Evolutionary conservation across 2,888 invertebrate species (phyloP), one percentile per base, ranked within the genome.

Genomic region (Ectobius pallidus): DNA sequence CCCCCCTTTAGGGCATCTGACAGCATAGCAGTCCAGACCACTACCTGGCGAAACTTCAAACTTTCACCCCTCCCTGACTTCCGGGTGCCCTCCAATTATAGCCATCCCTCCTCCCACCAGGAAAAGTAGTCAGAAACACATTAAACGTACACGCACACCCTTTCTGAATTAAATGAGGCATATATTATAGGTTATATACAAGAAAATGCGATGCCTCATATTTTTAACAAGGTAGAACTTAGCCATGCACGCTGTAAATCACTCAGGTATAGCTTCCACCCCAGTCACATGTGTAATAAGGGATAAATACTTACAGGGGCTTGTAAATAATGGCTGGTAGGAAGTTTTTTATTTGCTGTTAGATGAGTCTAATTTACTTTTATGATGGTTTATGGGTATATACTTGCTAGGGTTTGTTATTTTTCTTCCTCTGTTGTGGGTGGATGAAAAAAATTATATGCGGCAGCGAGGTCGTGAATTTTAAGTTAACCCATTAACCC

Each of bases 331-430:
- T 30, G 58, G 58, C 30, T 32, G 32, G n/a, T 30, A n/a, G 58
- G 32, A n/a, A 58, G 58, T 30, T 58, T 55, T 30, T 58, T 58
- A 58, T 58, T 58, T 58, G 27, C 30, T 58, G 32, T 58, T 58
- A 58, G 58, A 58, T 6, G 58, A 7, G 30, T 58, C 32, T 58
- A 58, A 58, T 58, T 58, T 30, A 46, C 14, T 30, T 58, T 58
- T 58, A 58, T 58, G 27, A 58, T 58, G 30, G 27, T 58, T 58
- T 58, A 58, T 32, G 58, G 58, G 58, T 18, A 30, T 30, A 58
- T 32, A 30, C 58, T 16, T 30, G 58, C 27, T 30, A 30, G 16
- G 14, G 27, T 58, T n/a, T n/a, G 30, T 30, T n/a, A 16, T 6
- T 58, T 58, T 32, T 30, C n/a, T 27, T 16, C 7, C n/a, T n/a